Base-by-base conservation (phyloP, 1,140 invertebrate species). In the Drosophila ambigua region DNA sequence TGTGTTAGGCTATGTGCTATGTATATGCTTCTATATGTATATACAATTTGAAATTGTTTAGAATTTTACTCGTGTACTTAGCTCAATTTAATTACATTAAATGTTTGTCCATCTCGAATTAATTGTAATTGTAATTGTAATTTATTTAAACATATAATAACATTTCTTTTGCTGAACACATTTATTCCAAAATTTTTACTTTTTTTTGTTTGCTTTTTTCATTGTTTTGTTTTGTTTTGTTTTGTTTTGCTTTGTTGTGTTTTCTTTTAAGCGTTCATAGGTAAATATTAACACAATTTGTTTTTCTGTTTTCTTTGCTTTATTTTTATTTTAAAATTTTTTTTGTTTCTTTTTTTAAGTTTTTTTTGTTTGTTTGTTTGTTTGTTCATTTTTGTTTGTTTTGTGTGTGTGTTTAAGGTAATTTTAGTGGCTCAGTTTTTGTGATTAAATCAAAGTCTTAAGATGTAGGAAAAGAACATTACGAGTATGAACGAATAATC, bases 61-160 rank as follows among this genome's bases (percentile, higher is more conserved):
- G 71, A 71, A 68, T 82, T 73, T 75, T 50, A 26, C 48, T 68
- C 28, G 58, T 76, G 58, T 77, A 73, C 64, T 68, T 78, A 83
- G 61, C 72, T 72, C 50, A 73, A 77, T 81, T 84, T 69, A 85
- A 85, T 81, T 84, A 66, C 78, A 80, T 80, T 79, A 72, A 79
- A 71, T 75, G 58, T 79, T 51, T 79, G 55, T 60, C 67, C 52
- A 63, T 60, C 65, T 59, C 63, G 64, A 69, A 69, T 79, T 59
- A 60, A 60, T 52, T 85, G 58, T 87, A 75, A 58, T 60, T 74
- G 54, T 87, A 61, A 61, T 53, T 85, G 58, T 87, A 75, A 59
- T 60, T 74, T 63, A 65, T 90, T 90, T 90, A 90, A 90, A 90
- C 85, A 90, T 90, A 90, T 90, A 90, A 90, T 90, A 90, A 90